Conservation (phyloP, 2,797 vertebrate species). For the Etheostoma nigrum region DNA sequence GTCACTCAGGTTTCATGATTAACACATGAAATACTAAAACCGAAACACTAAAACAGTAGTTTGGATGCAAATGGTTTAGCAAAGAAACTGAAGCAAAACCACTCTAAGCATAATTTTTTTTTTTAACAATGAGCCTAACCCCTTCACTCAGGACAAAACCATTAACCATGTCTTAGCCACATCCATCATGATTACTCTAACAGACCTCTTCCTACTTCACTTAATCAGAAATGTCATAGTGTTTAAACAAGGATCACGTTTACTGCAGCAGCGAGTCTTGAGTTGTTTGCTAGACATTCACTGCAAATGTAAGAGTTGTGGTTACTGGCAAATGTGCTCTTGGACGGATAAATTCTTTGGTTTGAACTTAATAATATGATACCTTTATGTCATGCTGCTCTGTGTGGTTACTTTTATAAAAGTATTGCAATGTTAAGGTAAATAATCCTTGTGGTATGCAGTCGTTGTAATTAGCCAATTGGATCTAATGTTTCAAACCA, state of each 20-base stretch:
- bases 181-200: constrained; percentile 35
- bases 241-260: constrained; percentile 46
- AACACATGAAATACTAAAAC: no score
- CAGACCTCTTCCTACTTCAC: constrained; percentile 23
- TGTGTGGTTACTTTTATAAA: not conserved
- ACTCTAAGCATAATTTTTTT: no score
- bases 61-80: no score
- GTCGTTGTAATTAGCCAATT: constrained; percentile 7
- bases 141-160: constrained; percentile 23
- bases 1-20: no score
- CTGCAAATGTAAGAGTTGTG: not conserved
- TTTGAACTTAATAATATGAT: constrained; percentile 8
- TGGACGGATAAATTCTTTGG: not conserved
- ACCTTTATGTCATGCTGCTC: not conserved
- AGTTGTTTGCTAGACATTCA: constrained; percentile 5
- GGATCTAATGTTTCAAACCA: constrained; percentile 21
- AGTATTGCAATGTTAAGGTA: not conserved
- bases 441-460: constrained; percentile 33
- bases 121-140: constrained; percentile 9
- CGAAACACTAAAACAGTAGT: no score
- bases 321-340: not conserved
- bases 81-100: no score
- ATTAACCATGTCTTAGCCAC: constrained; percentile 38
- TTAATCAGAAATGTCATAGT: constrained; percentile 36
- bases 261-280: constrained; percentile 6